phyloP scores from a whole-genome alignment of 2,113 vertebrate genomes.

The Amblyornis subalaris region DNA sequence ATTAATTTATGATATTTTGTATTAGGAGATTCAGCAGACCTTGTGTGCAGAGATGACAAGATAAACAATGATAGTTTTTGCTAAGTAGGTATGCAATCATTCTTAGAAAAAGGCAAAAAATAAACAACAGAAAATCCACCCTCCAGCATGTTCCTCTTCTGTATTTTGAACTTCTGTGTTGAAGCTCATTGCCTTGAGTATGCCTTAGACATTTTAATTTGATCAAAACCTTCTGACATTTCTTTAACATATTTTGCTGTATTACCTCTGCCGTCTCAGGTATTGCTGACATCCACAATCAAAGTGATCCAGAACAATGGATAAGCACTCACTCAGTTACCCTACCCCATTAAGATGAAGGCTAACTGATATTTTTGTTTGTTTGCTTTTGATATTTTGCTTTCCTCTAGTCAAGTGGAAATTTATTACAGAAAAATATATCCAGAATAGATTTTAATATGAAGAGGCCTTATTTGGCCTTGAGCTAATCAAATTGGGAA shows the following conservation, averaged over 20 bases:
- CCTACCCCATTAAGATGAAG: neutral
- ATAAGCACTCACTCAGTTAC: neutral
- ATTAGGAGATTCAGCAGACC: neutral
- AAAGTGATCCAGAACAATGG: neutral
- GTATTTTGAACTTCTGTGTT: neutral
- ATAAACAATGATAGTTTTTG: slow-evolving; percentile 1
- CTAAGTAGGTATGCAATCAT: neutral
- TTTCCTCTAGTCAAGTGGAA: slow-evolving; percentile 19
- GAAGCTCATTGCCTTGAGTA: neutral
- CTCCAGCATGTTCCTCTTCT: neutral
- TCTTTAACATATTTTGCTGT: neutral
- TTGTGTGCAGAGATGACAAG: neutral
- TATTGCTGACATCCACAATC: neutral
- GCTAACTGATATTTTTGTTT: neutral
- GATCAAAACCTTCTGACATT: slow-evolving; percentile 11
- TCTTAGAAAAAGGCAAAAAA: neutral
- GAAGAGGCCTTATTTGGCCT: neutral
- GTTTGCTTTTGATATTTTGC: slow-evolving; percentile 46
- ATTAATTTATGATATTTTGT: slow-evolving; percentile 7
- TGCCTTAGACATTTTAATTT: slow-evolving; percentile 29
- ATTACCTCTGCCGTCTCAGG: neutral
- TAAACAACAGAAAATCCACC: neutral
- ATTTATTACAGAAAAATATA: slow-evolving; percentile 29
- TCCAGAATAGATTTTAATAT: neutral
- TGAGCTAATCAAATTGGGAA: neutral